These are phyloP conservation scores for Pristionchus pacificus DNA, from an alignment of 1,140 invertebrate genomes.

Conservation along the genomic window DNA sequence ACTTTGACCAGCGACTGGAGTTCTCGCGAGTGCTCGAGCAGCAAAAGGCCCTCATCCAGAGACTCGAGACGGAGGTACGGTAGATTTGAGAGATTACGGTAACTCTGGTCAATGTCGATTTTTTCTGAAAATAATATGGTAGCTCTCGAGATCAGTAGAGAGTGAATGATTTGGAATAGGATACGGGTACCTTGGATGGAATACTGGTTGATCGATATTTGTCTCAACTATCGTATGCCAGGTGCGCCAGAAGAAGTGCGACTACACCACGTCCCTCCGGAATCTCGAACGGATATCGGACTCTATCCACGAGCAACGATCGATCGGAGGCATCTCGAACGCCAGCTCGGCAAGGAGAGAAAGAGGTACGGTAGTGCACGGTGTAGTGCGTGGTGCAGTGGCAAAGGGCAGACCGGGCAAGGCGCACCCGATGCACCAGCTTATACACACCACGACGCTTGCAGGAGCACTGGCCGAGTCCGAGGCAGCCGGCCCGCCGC, in stretches of 20 bases:
- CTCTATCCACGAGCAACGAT: slow-evolving; percentile 48
- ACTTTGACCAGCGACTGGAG: slow-evolving; percentile 48
- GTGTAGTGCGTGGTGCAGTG: background rate
- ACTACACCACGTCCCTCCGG: slow-evolving; percentile 49
- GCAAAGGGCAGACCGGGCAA: no score
- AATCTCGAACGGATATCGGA: slow-evolving; percentile 50
- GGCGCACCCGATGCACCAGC: no score
- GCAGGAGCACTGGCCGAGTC: slow-evolving; percentile 9
- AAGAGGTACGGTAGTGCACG: background rate
- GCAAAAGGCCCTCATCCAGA: slow-evolving; percentile 43
- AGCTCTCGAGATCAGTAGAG: no score
- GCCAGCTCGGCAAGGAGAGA: slow-evolving; percentile 10
- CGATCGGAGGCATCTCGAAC: slow-evolving; percentile 7
- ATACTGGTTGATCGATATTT: no score
- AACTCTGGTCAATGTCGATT: no score
- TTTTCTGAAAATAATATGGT: no score
- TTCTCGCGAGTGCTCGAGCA: slow-evolving; percentile 43
- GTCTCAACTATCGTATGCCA: background rate
- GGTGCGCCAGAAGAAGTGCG: slow-evolving; percentile 46
- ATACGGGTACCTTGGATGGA: no score
- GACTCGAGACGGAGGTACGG: slow-evolving; percentile 45
- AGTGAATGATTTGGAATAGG: no score
- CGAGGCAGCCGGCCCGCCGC: slow-evolving; percentile 20
- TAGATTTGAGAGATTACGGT: no score
- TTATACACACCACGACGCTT: background rate